Conservation (phyloP, 2,797 vertebrate species). For the Syngnathus rostellatus region DNA sequence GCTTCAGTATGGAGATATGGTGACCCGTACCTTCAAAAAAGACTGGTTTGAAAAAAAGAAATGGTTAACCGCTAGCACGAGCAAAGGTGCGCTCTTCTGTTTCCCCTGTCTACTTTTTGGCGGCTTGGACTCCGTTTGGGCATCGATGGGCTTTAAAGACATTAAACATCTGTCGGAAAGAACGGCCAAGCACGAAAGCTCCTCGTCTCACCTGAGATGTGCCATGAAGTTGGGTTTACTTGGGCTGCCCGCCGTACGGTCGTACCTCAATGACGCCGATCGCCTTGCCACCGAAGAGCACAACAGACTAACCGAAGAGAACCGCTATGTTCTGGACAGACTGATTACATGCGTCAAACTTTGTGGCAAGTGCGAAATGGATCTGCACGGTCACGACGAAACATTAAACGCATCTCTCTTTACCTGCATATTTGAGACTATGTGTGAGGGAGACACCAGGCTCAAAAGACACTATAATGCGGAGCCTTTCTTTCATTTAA, state of each 20-base stretch:
- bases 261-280: neutral
- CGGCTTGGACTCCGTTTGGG: conserved; percentile 5
- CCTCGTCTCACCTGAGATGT: neutral
- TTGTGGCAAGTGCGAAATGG: conserved; percentile 4
- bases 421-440: neutral
- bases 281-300: neutral
- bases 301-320: neutral
- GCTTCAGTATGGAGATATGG: neutral
- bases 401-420: neutral
- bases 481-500: conserved; percentile 1
- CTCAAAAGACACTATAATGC: conserved; percentile 4
- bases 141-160: conserved; percentile 7
- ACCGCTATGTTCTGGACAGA: neutral
- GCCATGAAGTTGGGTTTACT: conserved; percentile 5
- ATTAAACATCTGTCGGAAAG: conserved; percentile 13
- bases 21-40: conserved; percentile 7
- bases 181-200: conserved; percentile 12
- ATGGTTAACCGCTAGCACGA: conserved; percentile 9
- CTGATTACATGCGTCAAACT: conserved; percentile 7
- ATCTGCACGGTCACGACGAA: neutral
- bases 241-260: neutral
- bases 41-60: conserved; percentile 12
- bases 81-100: conserved; percentile 10
- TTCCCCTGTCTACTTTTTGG: conserved; percentile 16
- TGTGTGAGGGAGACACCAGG: conserved; percentile 3